A percentile compares a stretch with the other conserved stretches of the same genome.
These are phyloP conservation scores for Keiferia lycopersicella DNA, from an alignment of 2,888 invertebrate genomes.

Conservation along the genomic window DNA sequence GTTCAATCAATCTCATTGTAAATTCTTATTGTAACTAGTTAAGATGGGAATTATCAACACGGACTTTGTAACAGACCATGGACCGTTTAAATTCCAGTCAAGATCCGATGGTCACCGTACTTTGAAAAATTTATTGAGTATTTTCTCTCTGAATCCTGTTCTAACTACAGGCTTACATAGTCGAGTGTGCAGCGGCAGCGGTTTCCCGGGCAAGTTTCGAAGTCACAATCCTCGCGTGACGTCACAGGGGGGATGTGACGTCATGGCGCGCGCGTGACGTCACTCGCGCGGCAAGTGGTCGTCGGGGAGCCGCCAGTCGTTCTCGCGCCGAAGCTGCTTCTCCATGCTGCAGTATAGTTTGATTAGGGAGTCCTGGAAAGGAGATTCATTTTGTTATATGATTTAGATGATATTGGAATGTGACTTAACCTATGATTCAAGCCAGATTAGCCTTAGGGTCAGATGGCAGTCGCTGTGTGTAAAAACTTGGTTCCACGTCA, in stretches of 20 bases:
- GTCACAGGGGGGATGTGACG: conserved; percentile 30
- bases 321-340: conserved; percentile 80
- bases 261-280: conserved; percentile 52
- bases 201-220: conserved; percentile 5
- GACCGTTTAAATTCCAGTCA: no score
- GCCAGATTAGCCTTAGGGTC: no score
- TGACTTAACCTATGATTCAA: no score
- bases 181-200: not conserved
- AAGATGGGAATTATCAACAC: no score
- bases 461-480: no score
- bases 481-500: no score
- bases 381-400: not conserved
- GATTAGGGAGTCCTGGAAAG: conserved; percentile 83
- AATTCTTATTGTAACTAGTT: no score
- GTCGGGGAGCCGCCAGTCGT: conserved; percentile 79
- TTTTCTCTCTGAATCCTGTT: not conserved
- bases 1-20: no score
- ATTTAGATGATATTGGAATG: no score
- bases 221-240: conserved; percentile 13
- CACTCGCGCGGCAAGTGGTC: conserved; percentile 74
- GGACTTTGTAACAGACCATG: no score
- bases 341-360: conserved; percentile 85
- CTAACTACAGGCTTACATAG: conserved; percentile 5
- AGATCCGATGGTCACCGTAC: no score
- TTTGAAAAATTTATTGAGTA: no score